phyloP scores from a whole-genome alignment of 2,888 invertebrate genomes.

The Hemithea aestivaria region DNA sequence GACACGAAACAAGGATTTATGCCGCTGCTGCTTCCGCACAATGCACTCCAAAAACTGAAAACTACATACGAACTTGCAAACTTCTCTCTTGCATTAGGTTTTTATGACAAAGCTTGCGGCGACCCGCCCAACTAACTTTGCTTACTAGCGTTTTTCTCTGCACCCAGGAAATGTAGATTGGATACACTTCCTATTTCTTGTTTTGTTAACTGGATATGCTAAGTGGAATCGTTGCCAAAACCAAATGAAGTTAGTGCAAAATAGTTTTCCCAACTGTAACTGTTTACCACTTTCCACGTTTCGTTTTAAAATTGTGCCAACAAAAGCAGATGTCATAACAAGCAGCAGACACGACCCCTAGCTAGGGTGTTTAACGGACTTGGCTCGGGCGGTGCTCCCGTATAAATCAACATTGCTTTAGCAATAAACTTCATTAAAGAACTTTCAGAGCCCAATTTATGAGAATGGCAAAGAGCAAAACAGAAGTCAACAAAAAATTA shows the following conservation, averaged over 20 bases:
- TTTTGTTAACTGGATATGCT: slow-evolving; percentile 18
- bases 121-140: slow-evolving; percentile 15
- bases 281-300: slow-evolving; percentile 1
- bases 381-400: too few relatives aligned
- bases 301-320: background rate
- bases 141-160: slow-evolving; percentile 23
- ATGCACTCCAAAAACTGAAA: slow-evolving; percentile 46
- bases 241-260: slow-evolving; percentile 14
- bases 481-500: slow-evolving; percentile 62
- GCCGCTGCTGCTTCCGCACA: slow-evolving; percentile 40
- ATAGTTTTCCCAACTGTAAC: background rate
- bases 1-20: slow-evolving; percentile 46
- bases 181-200: slow-evolving; percentile 21
- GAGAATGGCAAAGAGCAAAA: slow-evolving; percentile 53
- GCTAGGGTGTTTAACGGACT: too few relatives aligned
- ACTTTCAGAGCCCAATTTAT: slow-evolving; percentile 44
- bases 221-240: slow-evolving; percentile 23
- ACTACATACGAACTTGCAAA: slow-evolving; percentile 36
- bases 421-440: slow-evolving; percentile 36
- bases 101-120: slow-evolving; percentile 33
- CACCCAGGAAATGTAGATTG: slow-evolving; percentile 24
- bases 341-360: too few relatives aligned
- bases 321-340: too few relatives aligned
- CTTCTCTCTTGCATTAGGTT: slow-evolving; percentile 35
- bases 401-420: slow-evolving; percentile 25